Percentiles rank a stretch among this genome's conserved stretches.
phyloP scores from a whole-genome alignment of 2,797 vertebrate genomes.

The Lophotriccus pileatus region DNA sequence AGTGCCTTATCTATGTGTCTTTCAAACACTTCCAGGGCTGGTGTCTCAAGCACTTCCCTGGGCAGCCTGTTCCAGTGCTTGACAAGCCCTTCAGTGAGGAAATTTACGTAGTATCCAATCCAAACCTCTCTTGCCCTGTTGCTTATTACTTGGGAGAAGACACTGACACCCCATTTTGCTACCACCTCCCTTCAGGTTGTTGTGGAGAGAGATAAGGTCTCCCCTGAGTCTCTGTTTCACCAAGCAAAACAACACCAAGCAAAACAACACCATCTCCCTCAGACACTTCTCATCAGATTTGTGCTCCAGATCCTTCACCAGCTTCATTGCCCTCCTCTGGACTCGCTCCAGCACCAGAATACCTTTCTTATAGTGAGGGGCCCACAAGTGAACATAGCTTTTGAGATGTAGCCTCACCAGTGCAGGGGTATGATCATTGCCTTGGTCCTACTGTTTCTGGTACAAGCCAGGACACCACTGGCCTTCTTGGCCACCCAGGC shows the following conservation, averaged over 20 bases:
- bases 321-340: neutral
- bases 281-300: neutral
- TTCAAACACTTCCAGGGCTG: neutral
- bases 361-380: neutral
- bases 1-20: neutral
- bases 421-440: rapidly evolving
- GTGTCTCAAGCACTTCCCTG: neutral
- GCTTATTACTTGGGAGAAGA: neutral
- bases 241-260: neutral
- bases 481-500: too few species aligned
- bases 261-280: neutral
- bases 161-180: too few species aligned
- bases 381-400: neutral
- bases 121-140: neutral
- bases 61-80: neutral
- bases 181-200: neutral
- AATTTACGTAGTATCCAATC: neutral
- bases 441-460: neutral
- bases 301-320: neutral
- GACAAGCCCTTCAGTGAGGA: neutral
- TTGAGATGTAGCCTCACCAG: rapidly evolving
- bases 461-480: neutral
- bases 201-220: neutral
- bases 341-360: neutral
- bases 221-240: neutral